Evolutionary conservation across 1,140 invertebrate species (phyloP).

Genomic region (Conus betulinus): DNA sequence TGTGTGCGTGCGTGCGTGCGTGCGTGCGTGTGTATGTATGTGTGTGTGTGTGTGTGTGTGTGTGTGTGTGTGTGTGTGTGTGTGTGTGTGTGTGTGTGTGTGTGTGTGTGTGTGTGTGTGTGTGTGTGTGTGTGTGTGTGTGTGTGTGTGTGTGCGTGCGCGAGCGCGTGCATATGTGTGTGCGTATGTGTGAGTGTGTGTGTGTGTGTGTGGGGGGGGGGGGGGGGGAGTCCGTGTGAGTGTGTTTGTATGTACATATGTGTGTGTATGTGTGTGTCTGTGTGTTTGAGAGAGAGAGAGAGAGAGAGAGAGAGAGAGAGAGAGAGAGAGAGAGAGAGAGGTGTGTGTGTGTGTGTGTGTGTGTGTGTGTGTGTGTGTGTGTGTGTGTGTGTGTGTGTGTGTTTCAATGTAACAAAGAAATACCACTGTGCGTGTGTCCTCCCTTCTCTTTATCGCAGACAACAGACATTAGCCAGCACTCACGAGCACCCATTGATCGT

Average conservation of each 20-base stretch:
- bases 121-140: constrained; percentile 10
- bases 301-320: too few species aligned
- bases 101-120: neutral
- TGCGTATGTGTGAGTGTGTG: neutral
- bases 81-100: neutral
- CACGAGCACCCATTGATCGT: too few species aligned
- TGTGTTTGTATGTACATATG: neutral
- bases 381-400: neutral
- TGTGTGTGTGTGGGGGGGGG: neutral
- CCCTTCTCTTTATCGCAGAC: too few species aligned
- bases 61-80: neutral
- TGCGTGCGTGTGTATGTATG: neutral
- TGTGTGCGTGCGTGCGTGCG: neutral
- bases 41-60: neutral
- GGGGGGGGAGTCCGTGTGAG: neutral
- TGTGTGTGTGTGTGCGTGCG: neutral
- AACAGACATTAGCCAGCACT: too few species aligned
- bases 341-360: neutral
- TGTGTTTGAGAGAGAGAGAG: too few species aligned
- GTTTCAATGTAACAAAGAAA: neutral
- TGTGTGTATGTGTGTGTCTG: neutral
- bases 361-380: neutral
- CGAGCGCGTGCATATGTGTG: neutral
- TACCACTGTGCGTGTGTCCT: too few species aligned
- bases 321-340: too few species aligned